Percentiles rank a stretch among this genome's conserved stretches.
These are phyloP conservation scores for Bombus pyrosoma DNA, from an alignment of 1,140 invertebrate genomes.

Conservation along the genomic window DNA sequence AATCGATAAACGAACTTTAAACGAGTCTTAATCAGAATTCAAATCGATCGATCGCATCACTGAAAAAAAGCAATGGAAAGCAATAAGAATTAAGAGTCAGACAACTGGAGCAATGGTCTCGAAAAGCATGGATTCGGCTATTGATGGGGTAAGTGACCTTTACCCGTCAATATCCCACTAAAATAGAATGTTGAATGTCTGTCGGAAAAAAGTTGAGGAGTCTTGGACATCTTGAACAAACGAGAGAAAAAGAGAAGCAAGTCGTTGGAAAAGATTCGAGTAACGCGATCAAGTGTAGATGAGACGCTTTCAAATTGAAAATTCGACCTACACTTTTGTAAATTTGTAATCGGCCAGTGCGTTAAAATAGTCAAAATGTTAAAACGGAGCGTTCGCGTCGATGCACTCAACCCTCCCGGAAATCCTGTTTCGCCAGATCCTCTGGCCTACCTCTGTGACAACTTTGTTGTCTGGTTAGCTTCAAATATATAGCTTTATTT, in stretches of 20 bases:
- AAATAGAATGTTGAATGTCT: background rate
- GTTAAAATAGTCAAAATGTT: background rate
- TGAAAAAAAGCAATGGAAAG: background rate
- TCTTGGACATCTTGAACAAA: background rate
- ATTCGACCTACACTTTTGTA: slow-evolving; percentile 38
- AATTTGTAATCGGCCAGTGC: slow-evolving; percentile 12
- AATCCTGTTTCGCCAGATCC: background rate
- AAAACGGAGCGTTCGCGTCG: slow-evolving; percentile 11
- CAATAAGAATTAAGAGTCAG: background rate
- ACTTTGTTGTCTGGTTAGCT: background rate
- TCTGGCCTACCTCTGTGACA: no score
- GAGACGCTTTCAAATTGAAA: slow-evolving; percentile 2
- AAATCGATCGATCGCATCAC: background rate
- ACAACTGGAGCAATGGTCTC: background rate
- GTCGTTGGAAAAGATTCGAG: background rate
- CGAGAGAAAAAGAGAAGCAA: background rate
- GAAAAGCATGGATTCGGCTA: background rate
- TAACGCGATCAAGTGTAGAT: slow-evolving; percentile 22
- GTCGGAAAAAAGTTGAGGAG: background rate
- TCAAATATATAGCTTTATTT: background rate
- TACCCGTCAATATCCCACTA: background rate
- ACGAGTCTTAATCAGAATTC: background rate
- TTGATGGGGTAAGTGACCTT: background rate
- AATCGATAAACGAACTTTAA: background rate
- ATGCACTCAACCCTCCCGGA: background rate